Conservation (phyloP, 2,113 vertebrate genomes). For the Neogobius melanostomus region DNA sequence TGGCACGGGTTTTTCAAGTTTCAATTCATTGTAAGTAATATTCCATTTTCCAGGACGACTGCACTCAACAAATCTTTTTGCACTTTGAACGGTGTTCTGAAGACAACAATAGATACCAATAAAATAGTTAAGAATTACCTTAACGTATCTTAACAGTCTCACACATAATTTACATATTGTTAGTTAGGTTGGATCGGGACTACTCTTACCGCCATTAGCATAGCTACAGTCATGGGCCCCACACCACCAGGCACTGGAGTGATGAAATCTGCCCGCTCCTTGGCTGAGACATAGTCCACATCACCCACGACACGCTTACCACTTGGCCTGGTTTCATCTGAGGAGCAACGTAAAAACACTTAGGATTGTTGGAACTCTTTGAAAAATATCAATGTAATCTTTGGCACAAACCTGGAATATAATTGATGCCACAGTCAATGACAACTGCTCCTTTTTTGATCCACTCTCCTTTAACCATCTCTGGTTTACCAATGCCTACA, state of each 20-base stretch:
- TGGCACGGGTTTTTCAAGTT: slow-evolving; percentile 85
- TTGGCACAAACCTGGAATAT: slow-evolving; percentile 82
- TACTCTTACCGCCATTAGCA: slow-evolving; percentile 92
- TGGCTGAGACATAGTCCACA: slow-evolving; percentile 85
- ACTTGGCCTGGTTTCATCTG: slow-evolving; percentile 86
- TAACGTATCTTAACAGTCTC: not conserved
- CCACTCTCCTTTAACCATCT: slow-evolving; percentile 97
- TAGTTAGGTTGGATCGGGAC: not conserved
- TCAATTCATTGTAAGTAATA: slow-evolving; percentile 84
- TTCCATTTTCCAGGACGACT: slow-evolving; percentile 87
- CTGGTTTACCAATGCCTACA: slow-evolving; percentile 90
- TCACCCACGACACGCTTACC: slow-evolving; percentile 93
- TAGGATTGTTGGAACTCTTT: not conserved
- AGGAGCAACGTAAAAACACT: slow-evolving; percentile 24
- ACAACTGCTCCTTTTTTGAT: slow-evolving; percentile 94
- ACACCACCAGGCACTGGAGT: slow-evolving; percentile 97
- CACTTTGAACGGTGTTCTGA: slow-evolving; percentile 93
- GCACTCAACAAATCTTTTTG: slow-evolving; percentile 84
- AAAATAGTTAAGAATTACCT: not conserved
- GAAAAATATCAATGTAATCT: not conserved
- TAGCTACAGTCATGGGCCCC: slow-evolving; percentile 98
- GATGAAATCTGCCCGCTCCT: slow-evolving; percentile 88
- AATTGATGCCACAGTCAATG: slow-evolving; percentile 98
- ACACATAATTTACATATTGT: not conserved
- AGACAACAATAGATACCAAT: slow-evolving; percentile 27